Evolutionary conservation across 2,888 invertebrate genomes (phyloP), one percentile per base, ranked within the genome.

Genomic region (Chrysolina oricalcia): DNA sequence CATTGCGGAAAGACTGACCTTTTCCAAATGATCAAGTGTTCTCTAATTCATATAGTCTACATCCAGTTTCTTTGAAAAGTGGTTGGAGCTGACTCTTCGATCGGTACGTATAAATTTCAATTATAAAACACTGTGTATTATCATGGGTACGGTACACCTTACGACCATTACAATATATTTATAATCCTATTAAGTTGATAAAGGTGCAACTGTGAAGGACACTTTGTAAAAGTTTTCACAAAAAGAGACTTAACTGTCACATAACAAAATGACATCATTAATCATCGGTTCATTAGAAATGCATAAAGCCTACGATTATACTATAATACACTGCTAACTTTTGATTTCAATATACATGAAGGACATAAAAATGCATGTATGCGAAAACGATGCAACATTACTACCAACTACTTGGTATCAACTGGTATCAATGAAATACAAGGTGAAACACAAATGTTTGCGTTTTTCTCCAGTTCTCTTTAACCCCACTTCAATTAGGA

Each of bases 171-270:
- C 40, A 53, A 68, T 53, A 74, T 74, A 77, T 78, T 78, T 78
- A 79, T 75, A 76, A 74, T 72, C 75, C 69, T 72, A 77, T 79
- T 78, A 79, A 65, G 69, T 74, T 78, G 76, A 78, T 79, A 71
- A 78, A 80, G 78, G 80, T 77, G 77, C 77, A 75, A 78, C 77
- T 72, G 69, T 71, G 80, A 80, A 80, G 80, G 80, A 76, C 78
- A 72, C 46, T 67, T 67, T 70, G 75, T 75, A 80, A 77, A 77
- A 78, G 73, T 80, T 80, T 80, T 76, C 75, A 80, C 74, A 75
- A 77, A 78, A 77, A 76, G 73, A 75, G 73, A 72, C 72, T 75
- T 70, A 75, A 77, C 74, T 66, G 77, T 74, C 77, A 59, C 72
- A 72, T 65, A 67, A 74, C 64, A 63, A 64, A 70, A 64, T 74